Evolutionary conservation across 2,113 vertebrate genomes (phyloP).

Genomic region (Ctenomys sociabilis): DNA sequence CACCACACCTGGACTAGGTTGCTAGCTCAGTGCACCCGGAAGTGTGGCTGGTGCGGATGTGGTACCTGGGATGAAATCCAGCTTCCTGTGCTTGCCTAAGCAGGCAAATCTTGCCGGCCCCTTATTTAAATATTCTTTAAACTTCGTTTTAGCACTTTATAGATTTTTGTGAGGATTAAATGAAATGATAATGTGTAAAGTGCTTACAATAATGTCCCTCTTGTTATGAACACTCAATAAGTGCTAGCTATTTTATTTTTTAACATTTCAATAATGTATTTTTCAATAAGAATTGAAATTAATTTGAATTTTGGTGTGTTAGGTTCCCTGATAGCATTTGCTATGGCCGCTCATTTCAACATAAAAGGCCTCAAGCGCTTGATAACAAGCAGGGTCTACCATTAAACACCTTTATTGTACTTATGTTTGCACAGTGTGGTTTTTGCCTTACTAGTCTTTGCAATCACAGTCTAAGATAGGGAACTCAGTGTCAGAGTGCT

Average conservation of each 20-base stretch:
- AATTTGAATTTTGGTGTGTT: constrained; percentile 64
- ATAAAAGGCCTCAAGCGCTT: constrained; percentile 40
- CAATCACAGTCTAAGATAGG: not conserved
- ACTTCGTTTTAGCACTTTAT: constrained; percentile 8
- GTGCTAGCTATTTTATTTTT: constrained; percentile 19
- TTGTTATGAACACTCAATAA: not conserved
- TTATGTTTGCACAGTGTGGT: constrained; percentile 48
- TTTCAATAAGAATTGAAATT: constrained; percentile 61
- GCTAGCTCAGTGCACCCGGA: no score
- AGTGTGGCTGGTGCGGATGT: no score
- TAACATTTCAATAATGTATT: constrained; percentile 49
- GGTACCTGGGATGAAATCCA: no score
- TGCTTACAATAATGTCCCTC: not conserved
- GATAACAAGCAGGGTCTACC: constrained; percentile 12
- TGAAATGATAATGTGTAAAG: not conserved
- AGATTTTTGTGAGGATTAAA: constrained; percentile 13
- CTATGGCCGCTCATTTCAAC: constrained; percentile 17
- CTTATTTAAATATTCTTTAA: constrained; percentile 32
- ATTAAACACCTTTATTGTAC: constrained; percentile 28
- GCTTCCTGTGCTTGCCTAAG: no score
- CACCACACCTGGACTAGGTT: no score
- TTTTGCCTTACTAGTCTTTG: constrained; percentile 30
- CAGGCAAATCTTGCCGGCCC: no score
- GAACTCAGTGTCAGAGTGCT: not conserved
- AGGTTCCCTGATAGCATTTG: constrained; percentile 29